Base-by-base conservation (phyloP, 2,888 invertebrate genomes). In the Monochamus alternatus region DNA sequence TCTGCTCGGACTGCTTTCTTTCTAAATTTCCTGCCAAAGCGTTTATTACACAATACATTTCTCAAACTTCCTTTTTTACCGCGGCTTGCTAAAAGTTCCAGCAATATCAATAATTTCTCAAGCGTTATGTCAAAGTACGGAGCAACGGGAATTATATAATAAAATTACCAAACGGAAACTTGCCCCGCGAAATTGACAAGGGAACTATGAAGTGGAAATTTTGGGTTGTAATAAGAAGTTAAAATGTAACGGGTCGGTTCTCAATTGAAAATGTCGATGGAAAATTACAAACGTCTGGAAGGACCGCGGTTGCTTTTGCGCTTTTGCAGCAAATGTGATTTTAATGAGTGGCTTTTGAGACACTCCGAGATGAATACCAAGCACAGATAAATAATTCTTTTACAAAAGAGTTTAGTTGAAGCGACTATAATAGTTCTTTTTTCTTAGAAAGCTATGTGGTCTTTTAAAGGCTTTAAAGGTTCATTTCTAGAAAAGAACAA, bases 21-120 rank as follows among this genome's bases (percentile, higher is more conserved):
- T 12, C 47, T 47, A 47, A 12, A 10, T 47, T 47, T 47, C 47
- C 47, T 3, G 3, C 3, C 9, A 9, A 47, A 47, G 8, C 12
- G 12, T 47, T 47, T 47, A 8, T 47, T 8, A 8, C 12, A 47
- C 30, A 9, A 3, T 12, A 31, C 10, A 60, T 31, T 60, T 60
- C 30, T 60, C 12, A 22, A 60, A 60, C 31, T 60, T 47, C 47
- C 10, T 43, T 47, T 47, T 47, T 47, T 60, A 60, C 32, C 12
- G 31, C 60, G 32, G 30, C 31, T 31, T 31, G 5, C 9, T 5
- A 5, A 60, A 60, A 60, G 60, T 60, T 31, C 30, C 12, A 60
- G 30, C 32, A 32, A 8, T 32, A 60, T 30, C 22, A 60, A 60
- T 31, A 60, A 60, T 60, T 60, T 58, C 9, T 22, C 58, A 58